These are phyloP conservation scores for Ammodytes dubius DNA, from an alignment of 2,113 vertebrate genomes.

Conservation along the genomic window DNA sequence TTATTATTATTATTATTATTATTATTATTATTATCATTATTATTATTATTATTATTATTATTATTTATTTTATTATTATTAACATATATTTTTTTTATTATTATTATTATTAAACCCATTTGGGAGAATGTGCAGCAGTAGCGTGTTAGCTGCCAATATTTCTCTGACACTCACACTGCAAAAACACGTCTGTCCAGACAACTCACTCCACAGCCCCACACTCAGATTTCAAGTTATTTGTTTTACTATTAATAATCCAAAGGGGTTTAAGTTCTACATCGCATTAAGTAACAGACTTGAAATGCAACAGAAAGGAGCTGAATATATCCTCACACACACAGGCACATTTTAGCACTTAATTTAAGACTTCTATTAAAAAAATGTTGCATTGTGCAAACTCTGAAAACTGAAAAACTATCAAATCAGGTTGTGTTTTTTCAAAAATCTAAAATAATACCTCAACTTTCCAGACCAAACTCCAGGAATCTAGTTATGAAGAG, in stretches of 20 bases:
- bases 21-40: too few relatives aligned
- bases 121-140: constrained; percentile 52
- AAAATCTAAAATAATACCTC: not conserved
- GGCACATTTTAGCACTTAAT: not conserved
- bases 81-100: too few relatives aligned
- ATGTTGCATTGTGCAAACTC: not conserved
- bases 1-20: too few relatives aligned
- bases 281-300: not conserved
- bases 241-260: constrained; percentile 37
- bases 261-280: not conserved
- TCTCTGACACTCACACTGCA: not conserved
- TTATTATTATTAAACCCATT: not conserved
- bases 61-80: too few relatives aligned
- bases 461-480: not conserved
- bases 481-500: not conserved
- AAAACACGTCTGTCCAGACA: constrained; percentile 1
- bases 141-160: constrained; percentile 15
- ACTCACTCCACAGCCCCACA: not conserved
- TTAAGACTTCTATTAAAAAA: not conserved
- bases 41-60: too few relatives aligned
- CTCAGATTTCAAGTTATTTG: constrained; percentile 50
- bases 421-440: not conserved
- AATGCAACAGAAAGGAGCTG: not conserved
- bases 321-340: not conserved
- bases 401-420: not conserved